Percentiles rank a stretch among this genome's conserved stretches.
These are phyloP conservation scores for Eueides isabella DNA, from an alignment of 1,140 invertebrate species.

Conservation along the genomic window DNA sequence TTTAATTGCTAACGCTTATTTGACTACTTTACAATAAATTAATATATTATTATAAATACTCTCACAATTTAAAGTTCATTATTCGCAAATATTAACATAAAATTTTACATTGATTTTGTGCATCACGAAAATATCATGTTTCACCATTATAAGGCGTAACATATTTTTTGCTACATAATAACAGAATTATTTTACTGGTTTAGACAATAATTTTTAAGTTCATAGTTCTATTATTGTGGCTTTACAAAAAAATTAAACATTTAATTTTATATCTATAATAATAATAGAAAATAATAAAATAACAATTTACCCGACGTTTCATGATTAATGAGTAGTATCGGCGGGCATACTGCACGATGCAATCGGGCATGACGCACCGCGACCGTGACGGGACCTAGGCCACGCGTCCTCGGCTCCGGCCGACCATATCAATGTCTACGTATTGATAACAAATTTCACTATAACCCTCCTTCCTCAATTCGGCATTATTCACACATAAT, in stretches of 20 bases:
- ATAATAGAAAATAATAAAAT: background rate
- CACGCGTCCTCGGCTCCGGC: slow-evolving; percentile 62
- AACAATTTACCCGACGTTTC: background rate
- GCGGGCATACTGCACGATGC: slow-evolving; percentile 41
- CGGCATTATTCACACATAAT: background rate
- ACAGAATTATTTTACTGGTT: no score
- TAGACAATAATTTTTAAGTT: no score
- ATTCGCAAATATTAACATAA: no score
- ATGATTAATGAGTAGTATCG: slow-evolving; percentile 35
- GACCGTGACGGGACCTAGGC: slow-evolving; percentile 65
- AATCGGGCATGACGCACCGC: slow-evolving; percentile 60
- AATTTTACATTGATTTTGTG: no score
- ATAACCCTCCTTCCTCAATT: background rate
- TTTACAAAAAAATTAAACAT: no score
- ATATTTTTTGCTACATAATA: no score
- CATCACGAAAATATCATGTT: no score
- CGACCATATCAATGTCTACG: slow-evolving; percentile 57
- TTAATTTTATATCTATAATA: background rate
- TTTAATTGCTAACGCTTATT: background rate
- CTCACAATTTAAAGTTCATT: no score
- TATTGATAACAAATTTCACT: slow-evolving; percentile 12
- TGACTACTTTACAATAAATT: no score
- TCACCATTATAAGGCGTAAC: no score
- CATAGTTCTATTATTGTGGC: no score
- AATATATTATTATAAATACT: no score